Conservation (phyloP, 2,888 invertebrate genomes). For the Embidobia sp. region DNA sequence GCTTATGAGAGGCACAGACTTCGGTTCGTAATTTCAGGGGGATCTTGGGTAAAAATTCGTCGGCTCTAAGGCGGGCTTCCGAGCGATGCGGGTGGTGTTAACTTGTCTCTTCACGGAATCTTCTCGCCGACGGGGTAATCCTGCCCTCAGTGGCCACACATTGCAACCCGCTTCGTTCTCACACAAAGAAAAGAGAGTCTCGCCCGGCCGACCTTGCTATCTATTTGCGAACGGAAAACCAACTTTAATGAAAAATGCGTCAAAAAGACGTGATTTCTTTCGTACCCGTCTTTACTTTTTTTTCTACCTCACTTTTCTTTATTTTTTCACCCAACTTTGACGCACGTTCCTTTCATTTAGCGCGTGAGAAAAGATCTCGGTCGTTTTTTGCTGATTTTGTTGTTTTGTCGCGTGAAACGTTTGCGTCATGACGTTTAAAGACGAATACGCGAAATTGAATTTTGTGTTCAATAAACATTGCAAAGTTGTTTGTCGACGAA, state of each 20-base stretch:
- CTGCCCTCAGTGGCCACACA: slow-evolving; percentile 50
- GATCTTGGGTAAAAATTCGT: slow-evolving; percentile 67
- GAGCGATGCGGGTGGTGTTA: slow-evolving; percentile 65
- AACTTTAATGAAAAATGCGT: slow-evolving; percentile 62
- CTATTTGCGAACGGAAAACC: slow-evolving; percentile 49
- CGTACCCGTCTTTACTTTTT: slow-evolving; percentile 19
- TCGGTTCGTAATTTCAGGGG: slow-evolving; percentile 56
- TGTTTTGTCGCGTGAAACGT: too few relatives aligned
- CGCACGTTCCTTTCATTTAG: slow-evolving; percentile 27
- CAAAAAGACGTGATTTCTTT: slow-evolving; percentile 47
- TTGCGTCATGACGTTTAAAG: too few relatives aligned
- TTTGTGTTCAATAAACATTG: too few relatives aligned
- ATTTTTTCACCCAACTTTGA: slow-evolving; percentile 27
- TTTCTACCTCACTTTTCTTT: slow-evolving; percentile 5
- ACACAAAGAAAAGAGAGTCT: slow-evolving; percentile 37
- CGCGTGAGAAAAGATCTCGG: slow-evolving; percentile 10
- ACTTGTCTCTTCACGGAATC: slow-evolving; percentile 67
- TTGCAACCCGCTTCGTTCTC: slow-evolving; percentile 52
- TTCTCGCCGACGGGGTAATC: slow-evolving; percentile 67
- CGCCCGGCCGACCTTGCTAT: slow-evolving; percentile 23
- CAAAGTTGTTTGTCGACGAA: too few relatives aligned
- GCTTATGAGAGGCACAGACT: slow-evolving; percentile 54
- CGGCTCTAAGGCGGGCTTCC: slow-evolving; percentile 55
- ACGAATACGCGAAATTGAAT: slow-evolving; percentile 13
- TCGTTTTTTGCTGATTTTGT: not conserved